phyloP scores from a whole-genome alignment of 2,888 invertebrate species.

The Spilarctia lutea region DNA sequence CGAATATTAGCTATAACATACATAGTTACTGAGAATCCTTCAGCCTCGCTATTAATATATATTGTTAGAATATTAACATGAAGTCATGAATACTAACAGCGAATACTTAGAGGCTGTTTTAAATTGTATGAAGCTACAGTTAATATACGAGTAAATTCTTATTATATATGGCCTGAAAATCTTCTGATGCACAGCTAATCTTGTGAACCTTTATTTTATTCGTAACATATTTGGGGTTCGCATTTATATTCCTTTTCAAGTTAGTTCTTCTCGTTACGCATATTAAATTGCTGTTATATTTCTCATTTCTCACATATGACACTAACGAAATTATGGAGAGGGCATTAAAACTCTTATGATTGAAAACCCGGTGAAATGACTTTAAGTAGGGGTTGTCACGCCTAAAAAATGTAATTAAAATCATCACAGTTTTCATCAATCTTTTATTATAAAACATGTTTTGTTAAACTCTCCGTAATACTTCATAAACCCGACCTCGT shows the following conservation, averaged over 20 bases:
- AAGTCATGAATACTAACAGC: constrained; percentile 38
- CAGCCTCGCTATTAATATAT: constrained; percentile 14
- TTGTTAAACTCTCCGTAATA: not conserved
- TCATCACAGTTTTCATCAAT: too few relatives aligned
- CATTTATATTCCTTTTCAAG: not conserved
- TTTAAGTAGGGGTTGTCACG: too few relatives aligned
- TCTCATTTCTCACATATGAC: not conserved
- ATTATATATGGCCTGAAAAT: constrained; percentile 15
- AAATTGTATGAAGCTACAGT: constrained; percentile 22
- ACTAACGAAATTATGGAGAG: not conserved
- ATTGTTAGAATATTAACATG: constrained; percentile 28
- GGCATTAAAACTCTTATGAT: not conserved
- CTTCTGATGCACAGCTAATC: not conserved
- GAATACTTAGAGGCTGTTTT: constrained; percentile 22
- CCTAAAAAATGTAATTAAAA: too few relatives aligned
- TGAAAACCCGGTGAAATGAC: not conserved
- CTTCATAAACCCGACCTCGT: not conserved
- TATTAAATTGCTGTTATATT: not conserved
- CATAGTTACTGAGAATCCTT: constrained; percentile 31
- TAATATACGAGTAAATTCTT: constrained; percentile 23
- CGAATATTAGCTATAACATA: not conserved
- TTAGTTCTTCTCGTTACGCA: not conserved
- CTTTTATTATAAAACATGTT: not conserved
- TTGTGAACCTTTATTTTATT: not conserved
- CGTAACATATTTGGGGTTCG: not conserved